Base-by-base conservation (phyloP, 2,113 vertebrate genomes). In the Nesogale talazaci region DNA sequence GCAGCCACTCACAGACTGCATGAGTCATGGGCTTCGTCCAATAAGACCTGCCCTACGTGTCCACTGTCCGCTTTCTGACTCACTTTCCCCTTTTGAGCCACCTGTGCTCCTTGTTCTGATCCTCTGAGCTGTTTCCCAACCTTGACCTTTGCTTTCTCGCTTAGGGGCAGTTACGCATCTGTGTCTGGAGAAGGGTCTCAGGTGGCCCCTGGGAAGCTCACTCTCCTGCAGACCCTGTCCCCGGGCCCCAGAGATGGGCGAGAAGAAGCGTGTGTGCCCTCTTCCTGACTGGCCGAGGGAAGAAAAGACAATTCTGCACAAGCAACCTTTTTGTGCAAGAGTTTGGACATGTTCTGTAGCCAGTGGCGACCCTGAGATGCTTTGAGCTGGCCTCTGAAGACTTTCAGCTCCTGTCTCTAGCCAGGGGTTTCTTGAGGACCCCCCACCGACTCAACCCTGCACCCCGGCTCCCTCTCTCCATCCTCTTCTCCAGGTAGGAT, bases 41-140 rank as follows among this genome's bases (percentile, higher is more conserved):
- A 17, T 89, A 90, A 79, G 31, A 38, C 69, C 52, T 91, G 69
- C n/a, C 78, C 42, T 56, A 59, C 88, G 91, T 78, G 56, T 40
- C 77, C 7, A 8, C 14, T 63, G 42, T 76, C 76, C 75, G n/a
- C 69, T 81, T 83, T 83, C 67, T 79, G 83, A 72, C 40, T 83
- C 76, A 34, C 59, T 91, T 86, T 81, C 59, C 84, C 27, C 9
- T n/a, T 59, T 91, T n/a, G 27, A 36, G 19, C 63, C 65, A 40
- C 31, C 5, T 9, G 22, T 85, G 38, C 72, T 78, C 85, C 16
- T 23, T 20, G 59, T 40, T 57, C 78, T 46, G 8, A 74, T 29
- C 56, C n/a, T 89, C 67, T 86, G 74, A 92, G 63, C 38, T 70
- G 36, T 75, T 61, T n/a, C 25, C 46, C 29, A 59, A 4, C 40